Conservation (phyloP, 2,797 vertebrate genomes). For the Channa striata region DNA sequence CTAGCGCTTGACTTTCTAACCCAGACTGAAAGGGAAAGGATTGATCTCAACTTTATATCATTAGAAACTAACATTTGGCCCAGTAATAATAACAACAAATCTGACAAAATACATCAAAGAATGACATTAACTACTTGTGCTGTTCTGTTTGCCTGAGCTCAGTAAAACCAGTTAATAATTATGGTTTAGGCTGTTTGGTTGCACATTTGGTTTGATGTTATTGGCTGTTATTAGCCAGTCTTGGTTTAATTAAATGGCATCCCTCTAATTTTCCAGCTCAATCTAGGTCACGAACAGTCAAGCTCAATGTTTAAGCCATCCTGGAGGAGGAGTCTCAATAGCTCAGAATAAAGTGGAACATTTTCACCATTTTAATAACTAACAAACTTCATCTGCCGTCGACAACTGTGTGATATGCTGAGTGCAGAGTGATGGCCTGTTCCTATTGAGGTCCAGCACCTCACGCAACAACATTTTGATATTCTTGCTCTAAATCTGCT, state of each 20-base stretch:
- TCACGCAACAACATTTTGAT: background rate
- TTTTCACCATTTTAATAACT: background rate
- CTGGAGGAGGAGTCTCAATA: background rate
- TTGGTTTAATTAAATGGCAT: no score
- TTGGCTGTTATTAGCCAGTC: background rate
- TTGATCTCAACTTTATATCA: background rate
- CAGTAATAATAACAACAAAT: background rate
- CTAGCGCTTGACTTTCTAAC: constrained; percentile 10
- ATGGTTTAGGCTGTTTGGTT: background rate
- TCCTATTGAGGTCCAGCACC: background rate
- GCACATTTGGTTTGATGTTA: background rate
- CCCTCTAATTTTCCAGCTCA: no score
- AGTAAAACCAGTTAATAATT: background rate
- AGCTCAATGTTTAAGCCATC: background rate
- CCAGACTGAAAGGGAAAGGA: background rate
- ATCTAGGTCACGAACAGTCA: background rate
- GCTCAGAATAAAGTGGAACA: no score
- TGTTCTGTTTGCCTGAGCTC: background rate
- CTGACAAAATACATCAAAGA: background rate
- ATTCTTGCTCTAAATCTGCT: background rate
- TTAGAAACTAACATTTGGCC: background rate
- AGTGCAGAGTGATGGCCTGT: background rate
- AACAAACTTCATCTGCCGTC: background rate
- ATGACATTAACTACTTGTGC: background rate
- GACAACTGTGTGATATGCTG: background rate